A percentile compares a stretch with the other conserved stretches of the same genome.
phyloP scores from a whole-genome alignment of 2,888 invertebrate species.

The Cephonodes hylas region DNA sequence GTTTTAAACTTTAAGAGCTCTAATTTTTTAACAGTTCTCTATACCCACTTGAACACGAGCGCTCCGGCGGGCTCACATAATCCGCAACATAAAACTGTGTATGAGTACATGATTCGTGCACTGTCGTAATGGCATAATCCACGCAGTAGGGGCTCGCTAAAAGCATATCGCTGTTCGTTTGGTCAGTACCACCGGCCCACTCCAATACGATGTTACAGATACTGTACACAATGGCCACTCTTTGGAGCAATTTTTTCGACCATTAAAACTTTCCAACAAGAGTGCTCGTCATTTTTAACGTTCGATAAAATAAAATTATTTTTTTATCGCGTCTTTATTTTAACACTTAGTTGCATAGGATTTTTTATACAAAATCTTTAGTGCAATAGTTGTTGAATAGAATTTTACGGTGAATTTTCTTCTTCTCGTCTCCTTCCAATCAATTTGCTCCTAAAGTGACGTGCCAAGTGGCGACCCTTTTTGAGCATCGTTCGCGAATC shows the following conservation, averaged over 20 bases:
- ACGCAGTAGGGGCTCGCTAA: slow-evolving; percentile 26
- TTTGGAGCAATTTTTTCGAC: background rate
- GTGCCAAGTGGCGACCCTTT: background rate
- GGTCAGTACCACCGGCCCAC: background rate
- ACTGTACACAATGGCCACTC: background rate
- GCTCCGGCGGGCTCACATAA: background rate
- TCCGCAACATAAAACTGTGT: background rate
- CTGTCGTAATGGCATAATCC: slow-evolving; percentile 22
- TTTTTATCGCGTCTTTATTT: too few relatives aligned
- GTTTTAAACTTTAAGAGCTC: background rate
- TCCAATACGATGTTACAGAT: background rate
- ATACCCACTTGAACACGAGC: background rate
- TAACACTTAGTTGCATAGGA: too few relatives aligned
- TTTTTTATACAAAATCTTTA: too few relatives aligned
- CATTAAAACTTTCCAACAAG: background rate
- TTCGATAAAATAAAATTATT: too few relatives aligned
- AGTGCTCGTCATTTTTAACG: too few relatives aligned
- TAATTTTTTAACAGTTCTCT: background rate
- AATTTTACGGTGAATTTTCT: background rate
- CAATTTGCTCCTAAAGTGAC: background rate
- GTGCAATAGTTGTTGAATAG: background rate
- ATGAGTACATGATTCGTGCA: background rate
- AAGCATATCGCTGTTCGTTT: slow-evolving; percentile 29
- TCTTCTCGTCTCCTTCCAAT: background rate
- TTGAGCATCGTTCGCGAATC: background rate